Conservation (phyloP, 2,113 vertebrate genomes). For the Fukomys damarensis region DNA sequence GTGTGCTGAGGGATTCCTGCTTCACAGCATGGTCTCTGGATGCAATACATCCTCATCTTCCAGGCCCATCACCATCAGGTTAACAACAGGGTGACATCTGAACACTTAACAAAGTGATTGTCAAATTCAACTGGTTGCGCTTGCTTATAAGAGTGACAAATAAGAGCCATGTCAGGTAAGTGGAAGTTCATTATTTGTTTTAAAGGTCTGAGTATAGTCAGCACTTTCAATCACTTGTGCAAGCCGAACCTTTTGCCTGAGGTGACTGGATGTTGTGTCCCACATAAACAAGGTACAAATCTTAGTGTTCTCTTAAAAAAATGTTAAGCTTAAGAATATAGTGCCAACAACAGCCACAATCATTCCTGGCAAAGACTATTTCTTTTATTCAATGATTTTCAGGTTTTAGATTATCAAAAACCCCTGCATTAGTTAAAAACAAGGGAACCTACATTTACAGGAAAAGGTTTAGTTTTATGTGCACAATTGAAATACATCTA, state of each 20-base stretch:
- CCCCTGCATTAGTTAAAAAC: not conserved
- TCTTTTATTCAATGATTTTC: not conserved
- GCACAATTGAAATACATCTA: not conserved
- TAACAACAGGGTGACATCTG: not conserved
- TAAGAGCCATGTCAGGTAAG: not conserved
- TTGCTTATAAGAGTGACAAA: not conserved
- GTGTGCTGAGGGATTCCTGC: not conserved
- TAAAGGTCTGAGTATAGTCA: not conserved
- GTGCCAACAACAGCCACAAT: not conserved
- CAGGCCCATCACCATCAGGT: not conserved
- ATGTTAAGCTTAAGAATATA: not conserved
- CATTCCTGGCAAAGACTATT: not conserved
- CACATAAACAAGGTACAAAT: no score
- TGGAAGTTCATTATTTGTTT: not conserved
- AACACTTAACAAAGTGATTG: not conserved
- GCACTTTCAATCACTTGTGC: not conserved
- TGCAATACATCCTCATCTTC: not conserved
- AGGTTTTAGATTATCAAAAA: not conserved
- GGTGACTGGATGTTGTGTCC: not conserved
- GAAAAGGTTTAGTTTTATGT: not conserved
- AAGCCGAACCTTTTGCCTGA: conserved; percentile 52
- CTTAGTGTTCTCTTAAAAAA: not conserved
- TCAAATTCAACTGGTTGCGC: not conserved
- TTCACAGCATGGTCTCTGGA: not conserved
- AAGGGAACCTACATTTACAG: not conserved